Evolutionary conservation across 2,888 invertebrate species (phyloP), one percentile per base, ranked within the genome.

Genomic region (Synanthedon andrenaeformis): DNA sequence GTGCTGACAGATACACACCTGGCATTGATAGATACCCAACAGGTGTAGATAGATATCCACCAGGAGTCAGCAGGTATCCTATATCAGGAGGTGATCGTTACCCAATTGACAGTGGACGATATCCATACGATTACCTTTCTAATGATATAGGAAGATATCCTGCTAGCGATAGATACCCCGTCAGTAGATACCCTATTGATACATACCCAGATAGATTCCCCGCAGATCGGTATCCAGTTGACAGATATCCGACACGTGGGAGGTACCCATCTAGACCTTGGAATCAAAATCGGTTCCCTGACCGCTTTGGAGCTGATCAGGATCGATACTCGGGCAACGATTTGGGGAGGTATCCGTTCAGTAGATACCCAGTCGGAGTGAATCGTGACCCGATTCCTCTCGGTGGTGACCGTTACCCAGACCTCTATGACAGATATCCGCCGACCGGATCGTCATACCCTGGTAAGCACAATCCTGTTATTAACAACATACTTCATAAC

Each of bases 381-480:
- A 86, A 88, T 63, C 77, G 84, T 58, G 87, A 87, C 62, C 87
- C 89, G 42, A 76, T 80, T 64, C 87, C 89, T 42, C 68, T 78
- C 52, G 89, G 88, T 51, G 87, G 85, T 42, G 84, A 85, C 62
- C 82, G 89, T 62, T 86, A 86, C 66, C 88, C 89, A 52, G 80
- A 84, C 63, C 65, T 85, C 57, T 84, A 88, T 70, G 88, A 89
- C 64, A 88, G 90, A 72, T 90, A 89, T 85, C 90, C 90, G 78
- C 86, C 87, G 78, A 83, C 82, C 79, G 86, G 86, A 78, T 82
- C 86, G 58, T 84, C 86, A 67, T 85, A 82, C 66, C 84, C 83
- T 66, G 87, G 87, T 87, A 78, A 84, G 86, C 76, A 76, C 62
- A 53, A 51, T 51, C 10, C 35, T 35, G 1, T 35, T 35, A 35